A percentile compares a stretch with the other conserved stretches of the same genome.
Evolutionary conservation across 30 jellyfish, hydroid and myxozoan species (phyloP).

Genomic region (Morbakka virulenta): DNA sequence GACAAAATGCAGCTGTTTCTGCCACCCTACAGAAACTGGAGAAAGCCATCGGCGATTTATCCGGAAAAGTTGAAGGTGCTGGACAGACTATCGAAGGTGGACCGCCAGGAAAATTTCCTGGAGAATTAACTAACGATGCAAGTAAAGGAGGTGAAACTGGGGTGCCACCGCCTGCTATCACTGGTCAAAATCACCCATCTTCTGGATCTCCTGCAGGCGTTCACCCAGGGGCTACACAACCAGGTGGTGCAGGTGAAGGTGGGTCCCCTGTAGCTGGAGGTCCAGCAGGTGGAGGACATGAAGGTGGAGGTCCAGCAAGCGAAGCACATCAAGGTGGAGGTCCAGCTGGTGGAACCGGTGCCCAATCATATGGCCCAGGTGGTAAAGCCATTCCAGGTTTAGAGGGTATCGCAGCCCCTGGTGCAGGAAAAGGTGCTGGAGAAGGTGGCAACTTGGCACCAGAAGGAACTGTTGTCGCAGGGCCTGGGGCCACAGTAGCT

Average conservation of each 20-base stretch:
- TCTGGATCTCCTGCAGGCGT: slow-evolving; percentile 9
- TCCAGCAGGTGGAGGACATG: slow-evolving; percentile 30
- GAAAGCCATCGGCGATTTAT: slow-evolving; percentile 68
- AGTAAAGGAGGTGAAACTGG: slow-evolving; percentile 15
- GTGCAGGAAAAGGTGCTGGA: not conserved
- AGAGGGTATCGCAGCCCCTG: slow-evolving; percentile 11
- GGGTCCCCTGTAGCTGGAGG: slow-evolving; percentile 10
- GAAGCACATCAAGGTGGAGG: slow-evolving; percentile 29
- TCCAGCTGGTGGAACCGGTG: slow-evolving; percentile 27
- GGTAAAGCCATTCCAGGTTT: not conserved
- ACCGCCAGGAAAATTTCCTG: slow-evolving; percentile 9
- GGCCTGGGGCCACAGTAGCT: slow-evolving; percentile 33
- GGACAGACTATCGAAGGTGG: slow-evolving; percentile 39
- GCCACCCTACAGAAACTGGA: slow-evolving; percentile 70
- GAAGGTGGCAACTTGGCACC: slow-evolving; percentile 47
- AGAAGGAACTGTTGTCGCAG: slow-evolving; percentile 38
- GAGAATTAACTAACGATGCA: slow-evolving; percentile 13
- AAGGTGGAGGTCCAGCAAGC: slow-evolving; percentile 31
- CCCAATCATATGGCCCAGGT: not conserved
- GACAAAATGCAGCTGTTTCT: slow-evolving; percentile 69
- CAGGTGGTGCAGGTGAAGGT: slow-evolving; percentile 25
- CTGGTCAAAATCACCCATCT: not conserved
- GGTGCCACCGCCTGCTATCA: not conserved
- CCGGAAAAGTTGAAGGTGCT: slow-evolving; percentile 70
- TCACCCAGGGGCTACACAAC: slow-evolving; percentile 30